A percentile compares a stretch with the other conserved stretches of the same genome.
Conservation (phyloP, 2,888 invertebrate genomes). For the Drosophila mimetica region DNA sequence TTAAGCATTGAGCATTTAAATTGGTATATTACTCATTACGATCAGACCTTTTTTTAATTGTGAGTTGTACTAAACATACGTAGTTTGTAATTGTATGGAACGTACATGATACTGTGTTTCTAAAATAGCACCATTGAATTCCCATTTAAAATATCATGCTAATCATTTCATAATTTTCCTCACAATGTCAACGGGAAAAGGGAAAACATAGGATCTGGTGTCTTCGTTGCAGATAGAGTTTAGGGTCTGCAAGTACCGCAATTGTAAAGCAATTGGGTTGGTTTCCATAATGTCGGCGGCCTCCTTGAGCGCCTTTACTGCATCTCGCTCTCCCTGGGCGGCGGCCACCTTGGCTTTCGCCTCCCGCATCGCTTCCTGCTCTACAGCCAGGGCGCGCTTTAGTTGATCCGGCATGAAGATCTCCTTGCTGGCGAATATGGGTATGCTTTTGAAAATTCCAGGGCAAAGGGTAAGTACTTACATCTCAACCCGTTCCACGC, state of each 20-base stretch:
- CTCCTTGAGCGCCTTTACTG: conserved; percentile 62
- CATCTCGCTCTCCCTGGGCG: conserved; percentile 66
- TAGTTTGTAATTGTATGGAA: no score
- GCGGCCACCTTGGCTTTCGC: conserved; percentile 70
- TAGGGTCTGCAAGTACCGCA: conserved; percentile 67
- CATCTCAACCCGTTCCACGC: conserved; percentile 98
- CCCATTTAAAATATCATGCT: not conserved
- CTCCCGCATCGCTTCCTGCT: conserved; percentile 68
- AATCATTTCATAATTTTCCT: conserved; percentile 41
- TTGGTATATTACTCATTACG: no score
- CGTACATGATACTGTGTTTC: no score
- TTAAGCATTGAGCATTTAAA: no score
- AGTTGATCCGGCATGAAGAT: conserved; percentile 62
- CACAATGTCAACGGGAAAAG: conserved; percentile 62
- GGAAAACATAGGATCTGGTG: conserved; percentile 59
- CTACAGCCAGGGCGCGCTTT: conserved; percentile 72
- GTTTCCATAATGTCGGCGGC: conserved; percentile 67
- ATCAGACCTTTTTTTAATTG: no score
- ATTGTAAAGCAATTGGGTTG: conserved; percentile 66
- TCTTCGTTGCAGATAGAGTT: conserved; percentile 63
- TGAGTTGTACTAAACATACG: no score
- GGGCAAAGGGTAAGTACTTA: conserved; percentile 75
- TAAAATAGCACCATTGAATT: no score
- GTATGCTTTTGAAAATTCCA: not conserved
- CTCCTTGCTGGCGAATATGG: conserved; percentile 55